Conservation (phyloP, 2,797 vertebrate genomes). For the Brachyrhaphis roseni region DNA sequence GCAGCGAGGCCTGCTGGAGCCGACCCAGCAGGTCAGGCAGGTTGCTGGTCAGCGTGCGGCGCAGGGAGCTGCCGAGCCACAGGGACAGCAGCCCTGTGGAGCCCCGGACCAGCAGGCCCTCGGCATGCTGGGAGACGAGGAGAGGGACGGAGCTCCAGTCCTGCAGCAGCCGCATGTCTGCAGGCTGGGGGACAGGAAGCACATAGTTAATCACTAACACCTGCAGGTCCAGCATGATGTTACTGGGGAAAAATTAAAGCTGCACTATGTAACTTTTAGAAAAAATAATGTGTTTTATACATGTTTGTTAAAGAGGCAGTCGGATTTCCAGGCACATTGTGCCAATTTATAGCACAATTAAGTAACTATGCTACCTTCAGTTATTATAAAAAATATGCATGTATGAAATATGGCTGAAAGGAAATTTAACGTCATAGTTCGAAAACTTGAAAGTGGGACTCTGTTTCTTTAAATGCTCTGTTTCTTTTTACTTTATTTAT, state of each 20-base stretch:
- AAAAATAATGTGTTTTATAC: no score
- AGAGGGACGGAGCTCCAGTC: constrained; percentile 67
- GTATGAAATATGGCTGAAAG: no score
- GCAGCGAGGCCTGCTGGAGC: constrained; percentile 76
- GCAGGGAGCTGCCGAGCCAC: constrained; percentile 76
- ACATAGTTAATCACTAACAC: neutral
- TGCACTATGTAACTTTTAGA: neutral
- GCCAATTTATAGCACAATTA: no score
- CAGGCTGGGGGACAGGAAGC: constrained; percentile 64
- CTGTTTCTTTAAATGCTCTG: no score
- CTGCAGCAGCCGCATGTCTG: constrained; percentile 72
- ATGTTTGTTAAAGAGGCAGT: no score
- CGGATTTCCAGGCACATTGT: no score
- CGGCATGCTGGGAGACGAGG: constrained; percentile 58
- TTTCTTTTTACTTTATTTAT: no score
- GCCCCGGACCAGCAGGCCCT: constrained; percentile 57
- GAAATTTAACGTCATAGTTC: no score
- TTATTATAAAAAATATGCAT: no score
- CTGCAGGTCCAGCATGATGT: neutral
- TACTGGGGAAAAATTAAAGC: neutral
- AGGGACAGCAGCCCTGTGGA: constrained; percentile 28
- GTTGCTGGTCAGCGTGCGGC: constrained; percentile 58
- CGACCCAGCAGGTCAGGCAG: constrained; percentile 74
- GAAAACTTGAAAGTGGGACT: no score
- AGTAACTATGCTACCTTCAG: no score